These are phyloP conservation scores for Thelaira solivaga DNA, from an alignment of 2,888 invertebrate genomes.

Conservation along the genomic window DNA sequence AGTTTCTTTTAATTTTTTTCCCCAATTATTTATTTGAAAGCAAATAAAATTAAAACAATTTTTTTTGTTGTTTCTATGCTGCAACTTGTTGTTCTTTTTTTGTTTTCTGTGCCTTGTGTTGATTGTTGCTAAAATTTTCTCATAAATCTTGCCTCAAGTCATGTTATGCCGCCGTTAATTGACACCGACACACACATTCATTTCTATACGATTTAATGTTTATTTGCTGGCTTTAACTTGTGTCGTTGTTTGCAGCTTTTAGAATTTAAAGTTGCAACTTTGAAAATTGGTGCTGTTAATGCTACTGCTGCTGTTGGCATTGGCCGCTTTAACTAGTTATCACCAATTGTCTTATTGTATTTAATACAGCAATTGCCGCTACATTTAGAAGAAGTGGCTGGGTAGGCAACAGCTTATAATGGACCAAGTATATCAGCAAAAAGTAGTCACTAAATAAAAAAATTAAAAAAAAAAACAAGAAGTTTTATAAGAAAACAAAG, in stretches of 20 bases:
- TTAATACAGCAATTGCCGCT: conserved; percentile 11
- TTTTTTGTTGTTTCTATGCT: not conserved
- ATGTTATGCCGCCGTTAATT: conserved; percentile 64
- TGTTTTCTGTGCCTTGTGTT: conserved; percentile 24
- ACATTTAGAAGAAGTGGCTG: not conserved
- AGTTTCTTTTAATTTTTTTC: too few relatives aligned
- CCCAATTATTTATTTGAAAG: conserved; percentile 62
- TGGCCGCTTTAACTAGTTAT: conserved; percentile 55
- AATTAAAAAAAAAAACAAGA: not conserved
- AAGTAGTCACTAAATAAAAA: too few relatives aligned
- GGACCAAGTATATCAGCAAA: conserved; percentile 11
- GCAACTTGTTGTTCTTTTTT: not conserved
- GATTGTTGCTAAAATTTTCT: conserved; percentile 55
- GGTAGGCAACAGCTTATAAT: conserved; percentile 6
- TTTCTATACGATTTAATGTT: conserved; percentile 51
- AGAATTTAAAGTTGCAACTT: conserved; percentile 8
- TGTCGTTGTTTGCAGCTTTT: conserved; percentile 15
- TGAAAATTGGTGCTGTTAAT: too few relatives aligned
- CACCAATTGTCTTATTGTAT: conserved; percentile 60
- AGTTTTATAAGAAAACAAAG: conserved; percentile 46
- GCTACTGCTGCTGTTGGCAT: conserved; percentile 1
- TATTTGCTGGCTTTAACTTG: conserved; percentile 27
- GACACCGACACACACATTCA: conserved; percentile 64
- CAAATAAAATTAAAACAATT: too few relatives aligned
- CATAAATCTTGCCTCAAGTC: conserved; percentile 61